Evolutionary conservation across 1,140 invertebrate species (phyloP).

Genomic region (Drosophila arizonae): DNA sequence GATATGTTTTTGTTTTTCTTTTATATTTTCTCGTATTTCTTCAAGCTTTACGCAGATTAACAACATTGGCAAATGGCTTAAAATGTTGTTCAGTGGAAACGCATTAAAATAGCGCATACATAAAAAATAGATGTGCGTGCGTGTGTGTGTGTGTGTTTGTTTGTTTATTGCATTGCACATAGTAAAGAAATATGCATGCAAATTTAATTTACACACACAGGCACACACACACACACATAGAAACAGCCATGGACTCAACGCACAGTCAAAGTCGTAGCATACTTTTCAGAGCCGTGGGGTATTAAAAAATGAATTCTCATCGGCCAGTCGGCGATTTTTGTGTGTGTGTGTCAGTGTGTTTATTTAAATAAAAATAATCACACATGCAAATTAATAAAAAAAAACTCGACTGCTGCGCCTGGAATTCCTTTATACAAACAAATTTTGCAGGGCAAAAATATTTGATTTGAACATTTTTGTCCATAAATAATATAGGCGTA

Average conservation of each 20-base stretch:
- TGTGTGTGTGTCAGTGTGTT: conserved; percentile 19
- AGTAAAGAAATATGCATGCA: conserved; percentile 74
- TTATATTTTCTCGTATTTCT: not conserved
- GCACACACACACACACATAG: conserved; percentile 3
- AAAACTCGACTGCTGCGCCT: not conserved
- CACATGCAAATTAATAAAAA: conserved; percentile 81
- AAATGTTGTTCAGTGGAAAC: conserved; percentile 19
- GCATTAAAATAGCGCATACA: conserved; percentile 1
- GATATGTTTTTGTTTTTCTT: not conserved
- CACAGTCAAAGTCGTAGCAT: conserved; percentile 61
- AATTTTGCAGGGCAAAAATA: conserved; percentile 53
- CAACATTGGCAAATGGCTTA: not conserved
- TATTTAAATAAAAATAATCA: conserved; percentile 78
- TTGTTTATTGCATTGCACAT: conserved; percentile 57
- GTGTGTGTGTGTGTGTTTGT: conserved; percentile 4
- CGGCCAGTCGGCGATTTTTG: not conserved
- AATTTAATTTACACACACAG: conserved; percentile 64
- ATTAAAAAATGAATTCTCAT: conserved; percentile 59
- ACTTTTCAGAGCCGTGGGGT: conserved; percentile 67
- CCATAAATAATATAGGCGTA: conserved; percentile 68
- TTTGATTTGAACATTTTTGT: conserved; percentile 21
- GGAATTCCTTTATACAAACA: conserved; percentile 23
- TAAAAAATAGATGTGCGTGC: conserved; percentile 33
- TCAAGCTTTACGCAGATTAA: not conserved
- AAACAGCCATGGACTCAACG: not conserved